A percentile compares a stretch with the other conserved stretches of the same genome.
Conservation (phyloP, 2,113 vertebrate genomes). For the Neotoma lepida region DNA sequence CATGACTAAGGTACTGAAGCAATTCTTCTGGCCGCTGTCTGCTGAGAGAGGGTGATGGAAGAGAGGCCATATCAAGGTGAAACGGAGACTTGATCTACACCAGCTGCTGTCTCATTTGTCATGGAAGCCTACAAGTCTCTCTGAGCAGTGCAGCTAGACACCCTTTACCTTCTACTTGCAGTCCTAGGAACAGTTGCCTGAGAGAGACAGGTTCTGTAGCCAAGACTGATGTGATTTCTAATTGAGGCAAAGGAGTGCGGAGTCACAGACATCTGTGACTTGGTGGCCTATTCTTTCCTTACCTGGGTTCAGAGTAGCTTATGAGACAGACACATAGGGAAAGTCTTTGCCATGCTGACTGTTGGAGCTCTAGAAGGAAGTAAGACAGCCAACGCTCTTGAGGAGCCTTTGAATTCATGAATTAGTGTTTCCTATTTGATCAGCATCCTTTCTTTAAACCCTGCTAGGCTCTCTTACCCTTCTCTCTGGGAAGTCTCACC, state of each 20-base stretch:
- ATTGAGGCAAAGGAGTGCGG: neutral
- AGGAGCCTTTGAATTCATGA: neutral
- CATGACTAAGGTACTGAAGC: neutral
- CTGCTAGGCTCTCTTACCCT: neutral
- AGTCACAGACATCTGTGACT: neutral
- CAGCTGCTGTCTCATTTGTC: neutral
- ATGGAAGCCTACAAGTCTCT: neutral
- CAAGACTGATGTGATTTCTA: neutral
- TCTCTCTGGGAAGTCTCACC: neutral
- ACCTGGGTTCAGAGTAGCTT: neutral
- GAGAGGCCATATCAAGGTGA: slow-evolving; percentile 27
- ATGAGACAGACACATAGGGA: neutral
- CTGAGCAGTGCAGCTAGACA: neutral
- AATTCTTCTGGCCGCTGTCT: slow-evolving; percentile 1
- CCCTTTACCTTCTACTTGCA: neutral
- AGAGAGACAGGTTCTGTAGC: neutral
- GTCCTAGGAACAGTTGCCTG: neutral
- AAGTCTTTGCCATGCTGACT: neutral
- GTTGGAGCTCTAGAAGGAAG: neutral
- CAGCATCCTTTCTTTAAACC: neutral
- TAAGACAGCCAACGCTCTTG: neutral
- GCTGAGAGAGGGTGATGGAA: neutral
- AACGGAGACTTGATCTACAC: neutral
- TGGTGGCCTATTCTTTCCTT: neutral
- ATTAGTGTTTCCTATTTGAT: neutral